Evolutionary conservation across 2,797 vertebrate genomes (phyloP), one percentile per base, ranked within the genome.

Genomic region (Pristis pectinata): DNA sequence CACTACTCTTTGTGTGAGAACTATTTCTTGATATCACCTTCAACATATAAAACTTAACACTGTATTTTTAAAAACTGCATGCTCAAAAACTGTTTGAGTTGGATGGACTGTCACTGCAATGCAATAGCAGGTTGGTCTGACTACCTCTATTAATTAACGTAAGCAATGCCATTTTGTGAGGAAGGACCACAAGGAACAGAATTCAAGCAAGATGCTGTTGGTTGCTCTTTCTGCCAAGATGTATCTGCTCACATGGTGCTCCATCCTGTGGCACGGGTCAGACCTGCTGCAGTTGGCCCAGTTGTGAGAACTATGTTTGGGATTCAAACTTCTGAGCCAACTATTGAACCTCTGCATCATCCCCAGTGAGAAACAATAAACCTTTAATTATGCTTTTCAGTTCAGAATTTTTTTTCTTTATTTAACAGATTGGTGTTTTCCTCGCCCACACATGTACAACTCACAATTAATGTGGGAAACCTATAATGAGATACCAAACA

Each of bases 401-500:
- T 94, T 74, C n/a, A 53, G 11, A 74, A 49, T 11, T 93, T 74
- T 74, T 74, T n/a, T 22, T n/a, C 61, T 74, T 94, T 74, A 5
- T 74, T 34, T 44, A 72, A 17, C 44, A 74, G 67, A 93, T 93
- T 44, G 10, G 72, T 67, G 27, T 94, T 94, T 94, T 94, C 44
- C 70, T 72, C 64, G 11, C 91, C 91, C 64, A 93, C 92, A 56
- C 72, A n/a, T 3, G 34, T 56, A n/a, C 37, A 76, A 41, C 44
- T 44, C 92, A 76, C 92, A 94, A 94, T 94, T 94, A 94, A 76
- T 56, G 92, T 94, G 56, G 67, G 44, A 94, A 76, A 94, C 49
- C 44, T 76, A 94, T 94, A 94, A 94, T 94, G 92, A 94, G 92
- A 94, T 94, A 94, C 44, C 92, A 56, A 94, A 74, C 92, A 76